phyloP scores from a whole-genome alignment of 1,140 invertebrate species.

The Heliconius himera region DNA sequence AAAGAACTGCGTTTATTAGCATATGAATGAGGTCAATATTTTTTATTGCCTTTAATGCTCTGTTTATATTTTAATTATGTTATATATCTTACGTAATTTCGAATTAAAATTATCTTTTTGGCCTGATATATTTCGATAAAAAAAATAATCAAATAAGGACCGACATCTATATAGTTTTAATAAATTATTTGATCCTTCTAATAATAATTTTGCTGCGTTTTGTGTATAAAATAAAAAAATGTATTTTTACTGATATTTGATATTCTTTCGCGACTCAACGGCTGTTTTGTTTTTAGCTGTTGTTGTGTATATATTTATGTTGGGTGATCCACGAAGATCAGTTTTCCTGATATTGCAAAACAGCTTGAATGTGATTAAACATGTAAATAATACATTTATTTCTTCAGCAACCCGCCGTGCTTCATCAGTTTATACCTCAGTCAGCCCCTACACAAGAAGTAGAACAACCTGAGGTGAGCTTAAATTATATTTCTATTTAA shows the following conservation, averaged over 20 bases:
- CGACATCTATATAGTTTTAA: too few species aligned
- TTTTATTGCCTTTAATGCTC: constrained; percentile 18
- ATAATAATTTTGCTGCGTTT: too few species aligned
- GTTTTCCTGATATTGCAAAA: too few species aligned
- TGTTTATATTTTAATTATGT: constrained; percentile 14
- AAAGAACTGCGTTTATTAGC: constrained; percentile 54
- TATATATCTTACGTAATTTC: not conserved
- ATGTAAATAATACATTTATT: constrained; percentile 13
- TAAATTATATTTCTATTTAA: not conserved
- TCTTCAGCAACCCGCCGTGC: constrained; percentile 60
- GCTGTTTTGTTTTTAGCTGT: not conserved
- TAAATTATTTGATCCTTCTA: too few species aligned
- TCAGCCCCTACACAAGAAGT: constrained; percentile 71
- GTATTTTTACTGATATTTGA: too few species aligned
- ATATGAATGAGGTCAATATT: constrained; percentile 50
- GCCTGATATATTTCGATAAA: not conserved
- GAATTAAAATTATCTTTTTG: not conserved
- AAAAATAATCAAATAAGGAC: too few species aligned
- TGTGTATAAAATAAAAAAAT: too few species aligned
- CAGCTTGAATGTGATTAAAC: too few species aligned
- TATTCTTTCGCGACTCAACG: too few species aligned
- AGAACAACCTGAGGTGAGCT: constrained; percentile 71
- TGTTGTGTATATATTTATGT: not conserved
- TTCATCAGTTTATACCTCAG: constrained; percentile 75
- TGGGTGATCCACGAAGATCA: too few species aligned